Evolutionary conservation across 2,797 vertebrate genomes (phyloP), one percentile per base, ranked within the genome.

Genomic region (Thamnophis elegans): DNA sequence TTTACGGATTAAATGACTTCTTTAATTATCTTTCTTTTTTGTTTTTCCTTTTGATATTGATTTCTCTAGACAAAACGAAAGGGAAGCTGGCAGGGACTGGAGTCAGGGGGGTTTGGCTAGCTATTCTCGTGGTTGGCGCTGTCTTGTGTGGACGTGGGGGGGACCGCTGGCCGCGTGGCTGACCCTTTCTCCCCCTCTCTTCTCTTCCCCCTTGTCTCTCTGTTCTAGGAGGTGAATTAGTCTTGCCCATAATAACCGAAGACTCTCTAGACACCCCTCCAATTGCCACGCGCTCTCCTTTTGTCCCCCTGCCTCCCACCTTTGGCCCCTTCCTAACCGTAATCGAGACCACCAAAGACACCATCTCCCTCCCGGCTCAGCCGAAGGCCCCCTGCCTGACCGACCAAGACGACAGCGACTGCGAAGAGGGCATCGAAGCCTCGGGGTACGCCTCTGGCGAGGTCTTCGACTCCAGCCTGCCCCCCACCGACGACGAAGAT

Each of bases 181-280:
- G 90, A 94, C 93, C 92, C 28, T 73, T 68, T 85, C 96, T 51
- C 93, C 96, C 92, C 85, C 89, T 91, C 90, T 92, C 92, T 95
- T 92, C 89, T 89, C 97, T 96, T 96, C 97, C 95, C 98, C 95
- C 97, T 97, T 98, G 97, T 97, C 93, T 97, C 97, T 98, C 97
- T 98, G 96, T 98, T 97, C 97, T 98, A 99, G 99, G 99, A 98
- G 99, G 99, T 97, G 99, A 99, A 98, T 98, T 99, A 98, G 98
- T 99, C 96, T 98, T 99, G 97, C 99, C 99, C 97, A 99, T 99
- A 97, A 98, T 99, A 97, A 99, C 99, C 95, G 98, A 99, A 98
- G 99, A 99, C 97, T 99, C 99, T 98, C 97, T 99, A 98, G 99
- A 99, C 97, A 98, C 98, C 97, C 98, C 98, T 97, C 98, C 98